Evolutionary conservation across 2,888 invertebrate genomes (phyloP).

Genomic region (Chrysolina haemoptera): DNA sequence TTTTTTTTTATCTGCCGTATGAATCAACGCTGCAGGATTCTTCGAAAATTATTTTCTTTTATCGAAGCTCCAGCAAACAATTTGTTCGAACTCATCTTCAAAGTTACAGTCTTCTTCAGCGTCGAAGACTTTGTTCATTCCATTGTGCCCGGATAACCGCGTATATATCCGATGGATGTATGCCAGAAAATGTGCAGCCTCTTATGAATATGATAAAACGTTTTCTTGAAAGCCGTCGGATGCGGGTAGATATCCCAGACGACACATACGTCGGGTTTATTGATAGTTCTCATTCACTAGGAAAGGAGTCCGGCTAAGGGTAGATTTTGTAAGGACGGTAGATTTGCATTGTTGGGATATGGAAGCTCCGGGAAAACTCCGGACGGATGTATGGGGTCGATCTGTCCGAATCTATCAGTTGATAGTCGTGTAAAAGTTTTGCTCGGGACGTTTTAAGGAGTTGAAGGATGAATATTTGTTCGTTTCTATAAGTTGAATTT

Average conservation of each 20-base stretch:
- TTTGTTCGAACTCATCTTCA: too few species aligned
- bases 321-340: not conserved
- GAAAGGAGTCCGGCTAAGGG: not conserved
- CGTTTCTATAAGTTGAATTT: not conserved
- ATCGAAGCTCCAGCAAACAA: too few species aligned
- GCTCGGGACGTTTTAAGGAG: not conserved
- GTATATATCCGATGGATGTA: not conserved
- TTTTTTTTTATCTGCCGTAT: too few species aligned
- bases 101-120: not conserved
- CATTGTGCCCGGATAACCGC: not conserved
- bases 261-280: not conserved
- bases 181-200: not conserved
- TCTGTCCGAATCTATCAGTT: not conserved
- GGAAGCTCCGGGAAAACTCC: not conserved
- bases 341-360: not conserved
- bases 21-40: too few species aligned
- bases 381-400: not conserved
- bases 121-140: not conserved
- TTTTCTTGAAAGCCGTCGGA: not conserved
- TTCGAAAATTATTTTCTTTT: too few species aligned
- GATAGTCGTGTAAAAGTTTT: not conserved
- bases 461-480: not conserved
- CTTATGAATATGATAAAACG: conserved; percentile 13
- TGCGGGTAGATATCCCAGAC: not conserved
- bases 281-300: not conserved